Evolutionary conservation across 2,888 invertebrate species (phyloP).

Genomic region (Drosophila tripunctata): DNA sequence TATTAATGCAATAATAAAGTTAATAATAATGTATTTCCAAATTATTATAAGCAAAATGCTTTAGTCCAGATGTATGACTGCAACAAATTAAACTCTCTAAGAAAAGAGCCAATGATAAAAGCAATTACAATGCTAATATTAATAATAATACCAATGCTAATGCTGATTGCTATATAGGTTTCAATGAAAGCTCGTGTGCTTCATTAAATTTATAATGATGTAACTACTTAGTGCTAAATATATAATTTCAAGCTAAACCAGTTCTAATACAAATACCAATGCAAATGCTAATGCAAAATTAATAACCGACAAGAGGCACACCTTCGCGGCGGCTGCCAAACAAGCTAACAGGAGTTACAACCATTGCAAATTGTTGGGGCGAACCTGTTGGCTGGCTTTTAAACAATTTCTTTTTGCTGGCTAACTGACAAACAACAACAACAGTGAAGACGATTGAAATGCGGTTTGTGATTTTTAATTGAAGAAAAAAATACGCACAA

Average conservation of each 20-base stretch:
- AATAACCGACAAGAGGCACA: conserved; percentile 19
- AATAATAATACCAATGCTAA: neutral
- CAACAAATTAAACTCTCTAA: too few relatives aligned
- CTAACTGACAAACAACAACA: conserved; percentile 20
- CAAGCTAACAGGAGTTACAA: conserved; percentile 31
- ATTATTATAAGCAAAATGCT: too few relatives aligned
- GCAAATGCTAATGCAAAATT: neutral
- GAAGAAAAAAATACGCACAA: conserved; percentile 57
- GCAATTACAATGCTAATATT: neutral
- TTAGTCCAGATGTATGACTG: too few relatives aligned
- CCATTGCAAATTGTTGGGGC: conserved; percentile 35
- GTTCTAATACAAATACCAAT: neutral
- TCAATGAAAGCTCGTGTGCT: too few relatives aligned
- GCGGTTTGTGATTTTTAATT: conserved; percentile 73
- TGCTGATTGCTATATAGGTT: too few relatives aligned
- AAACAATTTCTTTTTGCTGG: conserved; percentile 64
- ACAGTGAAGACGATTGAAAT: conserved; percentile 55
- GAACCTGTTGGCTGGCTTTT: conserved; percentile 63
- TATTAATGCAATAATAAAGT: too few relatives aligned
- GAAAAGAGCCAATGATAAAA: too few relatives aligned
- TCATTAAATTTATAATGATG: too few relatives aligned
- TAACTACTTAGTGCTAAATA: too few relatives aligned
- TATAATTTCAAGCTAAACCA: too few relatives aligned
- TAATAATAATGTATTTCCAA: too few relatives aligned
- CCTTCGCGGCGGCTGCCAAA: conserved; percentile 19